Conservation (phyloP, 2,113 vertebrate species). For the human (Homo sapiens) region GRCh38 chr7:104473501-104474000, state of each 20-base stretch:
- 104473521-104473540: not conserved
- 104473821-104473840: not conserved
- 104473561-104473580: not conserved
- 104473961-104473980: not conserved
- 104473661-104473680: slow-evolving; percentile 22
- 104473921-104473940: not conserved
- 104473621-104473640: not conserved
- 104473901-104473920: not conserved
- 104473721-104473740: not conserved
- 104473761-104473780: not conserved
- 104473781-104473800: slow-evolving; percentile 37
- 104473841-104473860: not conserved
- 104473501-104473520: not conserved
- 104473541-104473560: not conserved
- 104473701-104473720: not conserved
- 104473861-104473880: not conserved
- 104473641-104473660: not conserved
- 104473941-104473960: not conserved
- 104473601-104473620: not conserved
- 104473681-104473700: not conserved
- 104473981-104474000: not conserved
- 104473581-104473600: not conserved
- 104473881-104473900: slow-evolving; percentile 3
- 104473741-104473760: not conserved
- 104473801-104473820: slow-evolving; percentile 13